Conservation (phyloP, 1,140 invertebrate species). For the Metaphire vulgaris region DNA sequence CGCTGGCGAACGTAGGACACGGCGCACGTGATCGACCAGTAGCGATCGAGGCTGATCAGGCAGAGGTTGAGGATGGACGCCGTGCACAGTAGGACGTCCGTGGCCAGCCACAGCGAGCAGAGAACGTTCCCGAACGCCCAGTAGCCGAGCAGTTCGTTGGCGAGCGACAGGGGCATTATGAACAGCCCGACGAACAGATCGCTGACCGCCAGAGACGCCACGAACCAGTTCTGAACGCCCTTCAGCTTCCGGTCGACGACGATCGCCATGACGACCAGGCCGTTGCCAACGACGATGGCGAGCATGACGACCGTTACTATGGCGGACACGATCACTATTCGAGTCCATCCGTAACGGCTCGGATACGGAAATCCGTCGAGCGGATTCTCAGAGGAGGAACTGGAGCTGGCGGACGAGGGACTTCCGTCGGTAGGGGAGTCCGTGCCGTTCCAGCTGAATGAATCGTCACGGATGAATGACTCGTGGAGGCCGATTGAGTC, state of each 20-base stretch:
- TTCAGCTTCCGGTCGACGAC: slow-evolving; percentile 65
- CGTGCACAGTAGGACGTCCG: too few species aligned
- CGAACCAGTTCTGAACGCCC: slow-evolving; percentile 96
- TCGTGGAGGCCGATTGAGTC: too few species aligned
- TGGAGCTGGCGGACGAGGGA: too few species aligned
- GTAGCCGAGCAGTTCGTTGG: slow-evolving; percentile 89
- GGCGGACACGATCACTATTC: slow-evolving; percentile 80
- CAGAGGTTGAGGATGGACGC: too few species aligned
- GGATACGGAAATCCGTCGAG: slow-evolving; percentile 60
- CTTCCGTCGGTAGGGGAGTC: slow-evolving; percentile 63
- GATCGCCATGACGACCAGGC: too few species aligned
- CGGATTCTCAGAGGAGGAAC: too few species aligned
- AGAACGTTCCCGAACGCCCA: slow-evolving; percentile 80
- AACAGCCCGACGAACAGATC: slow-evolving; percentile 90
- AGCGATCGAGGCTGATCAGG: too few species aligned
- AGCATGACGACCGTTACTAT: slow-evolving; percentile 89
- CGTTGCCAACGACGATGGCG: slow-evolving; percentile 87
- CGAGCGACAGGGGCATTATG: too few species aligned
- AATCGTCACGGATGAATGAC: too few species aligned
- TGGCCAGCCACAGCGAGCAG: slow-evolving; percentile 59
- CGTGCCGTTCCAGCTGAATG: too few species aligned
- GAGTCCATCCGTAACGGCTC: slow-evolving; percentile 68
- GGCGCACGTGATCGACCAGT: slow-evolving; percentile 95
- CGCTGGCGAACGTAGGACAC: slow-evolving; percentile 87
- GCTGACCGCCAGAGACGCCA: slow-evolving; percentile 87